Percentiles rank a stretch among this genome's conserved stretches.
These are phyloP conservation scores for Meliscaeva auricollis DNA, from an alignment of 2,888 invertebrate genomes.

Conservation along the genomic window DNA sequence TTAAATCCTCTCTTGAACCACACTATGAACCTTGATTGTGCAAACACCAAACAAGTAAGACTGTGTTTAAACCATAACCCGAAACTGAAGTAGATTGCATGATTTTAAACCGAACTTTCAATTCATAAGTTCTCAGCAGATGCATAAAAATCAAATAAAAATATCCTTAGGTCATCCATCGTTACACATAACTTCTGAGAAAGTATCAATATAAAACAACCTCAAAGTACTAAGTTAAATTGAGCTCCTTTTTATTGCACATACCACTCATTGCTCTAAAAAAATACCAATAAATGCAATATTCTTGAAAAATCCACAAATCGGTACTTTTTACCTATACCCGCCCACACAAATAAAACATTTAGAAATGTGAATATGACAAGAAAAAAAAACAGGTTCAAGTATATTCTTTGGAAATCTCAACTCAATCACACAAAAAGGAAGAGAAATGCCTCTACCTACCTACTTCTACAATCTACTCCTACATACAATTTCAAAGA, in stretches of 20 bases:
- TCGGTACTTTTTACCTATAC: not conserved
- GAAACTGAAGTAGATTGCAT: no score
- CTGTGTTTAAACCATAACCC: no score
- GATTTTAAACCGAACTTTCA: no score
- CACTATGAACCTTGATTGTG: no score
- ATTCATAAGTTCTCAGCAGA: no score
- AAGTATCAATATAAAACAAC: constrained; percentile 6
- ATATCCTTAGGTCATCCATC: no score
- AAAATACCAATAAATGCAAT: constrained; percentile 14
- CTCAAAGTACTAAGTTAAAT: not conserved
- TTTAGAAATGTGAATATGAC: constrained; percentile 10
- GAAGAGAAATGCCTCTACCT: constrained; percentile 21
- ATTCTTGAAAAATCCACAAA: constrained; percentile 2
- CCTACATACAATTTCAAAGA: not conserved
- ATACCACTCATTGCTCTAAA: not conserved
- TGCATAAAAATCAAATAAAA: no score
- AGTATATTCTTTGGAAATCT: constrained; percentile 9
- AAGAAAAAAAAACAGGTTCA: constrained; percentile 16
- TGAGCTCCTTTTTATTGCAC: constrained; percentile 2
- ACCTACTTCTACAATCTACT: not conserved
- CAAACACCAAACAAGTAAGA: no score
- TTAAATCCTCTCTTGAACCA: no score
- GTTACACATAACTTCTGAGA: not conserved
- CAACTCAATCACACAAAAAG: constrained; percentile 6
- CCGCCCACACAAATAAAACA: constrained; percentile 1